Conservation (phyloP, 2,113 vertebrate species). For the Bos javanicus region DNA sequence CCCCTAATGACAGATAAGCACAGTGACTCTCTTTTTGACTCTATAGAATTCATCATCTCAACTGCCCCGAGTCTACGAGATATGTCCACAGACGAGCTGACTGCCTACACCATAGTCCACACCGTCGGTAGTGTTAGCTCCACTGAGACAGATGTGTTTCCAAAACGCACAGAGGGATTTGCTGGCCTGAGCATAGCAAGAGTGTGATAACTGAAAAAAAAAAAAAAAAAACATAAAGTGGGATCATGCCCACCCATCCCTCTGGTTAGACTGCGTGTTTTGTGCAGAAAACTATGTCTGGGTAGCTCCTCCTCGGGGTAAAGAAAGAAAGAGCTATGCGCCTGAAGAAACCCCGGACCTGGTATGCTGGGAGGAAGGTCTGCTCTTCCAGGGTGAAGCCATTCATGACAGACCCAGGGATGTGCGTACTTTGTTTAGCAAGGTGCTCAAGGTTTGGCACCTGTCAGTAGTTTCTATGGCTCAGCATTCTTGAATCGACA, state of each 20-base stretch:
- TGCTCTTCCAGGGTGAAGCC: not conserved
- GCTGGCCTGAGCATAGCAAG: not conserved
- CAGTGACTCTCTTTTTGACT: not conserved
- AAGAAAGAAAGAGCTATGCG: not conserved
- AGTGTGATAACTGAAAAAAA: not conserved
- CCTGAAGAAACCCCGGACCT: not conserved
- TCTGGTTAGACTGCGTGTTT: not conserved
- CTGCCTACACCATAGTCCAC: not conserved
- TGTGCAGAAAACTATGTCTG: not conserved
- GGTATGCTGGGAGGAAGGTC: not conserved
- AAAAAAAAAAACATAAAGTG: not conserved
- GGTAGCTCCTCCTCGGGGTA: not conserved
- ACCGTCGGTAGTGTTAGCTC: accelerated
- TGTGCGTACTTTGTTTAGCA: not conserved
- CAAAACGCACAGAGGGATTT: not conserved
- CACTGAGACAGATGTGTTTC: not conserved
- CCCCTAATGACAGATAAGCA: not conserved
- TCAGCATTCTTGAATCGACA: not conserved
- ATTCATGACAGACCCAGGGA: too few species aligned
- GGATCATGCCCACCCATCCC: not conserved
- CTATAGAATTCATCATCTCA: not conserved
- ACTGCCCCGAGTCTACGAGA: not conserved
- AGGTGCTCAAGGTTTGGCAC: not conserved
- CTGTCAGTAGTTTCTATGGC: not conserved
- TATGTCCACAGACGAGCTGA: not conserved